Conservation (phyloP, 2,797 vertebrate genomes). For the Neosilurus mollespiculum region DNA sequence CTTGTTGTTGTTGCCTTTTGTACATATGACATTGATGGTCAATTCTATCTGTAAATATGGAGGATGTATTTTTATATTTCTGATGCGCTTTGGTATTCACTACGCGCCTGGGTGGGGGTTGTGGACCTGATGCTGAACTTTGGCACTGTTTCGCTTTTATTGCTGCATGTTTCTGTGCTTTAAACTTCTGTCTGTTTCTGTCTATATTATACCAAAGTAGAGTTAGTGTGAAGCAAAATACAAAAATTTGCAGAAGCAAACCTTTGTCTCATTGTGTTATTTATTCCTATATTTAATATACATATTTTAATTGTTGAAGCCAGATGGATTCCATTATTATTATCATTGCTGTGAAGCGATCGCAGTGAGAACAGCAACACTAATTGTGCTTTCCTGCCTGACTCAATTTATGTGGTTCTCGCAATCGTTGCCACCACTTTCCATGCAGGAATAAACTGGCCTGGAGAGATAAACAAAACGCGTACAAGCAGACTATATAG, state of each 20-base stretch:
- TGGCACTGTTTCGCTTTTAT: constrained; percentile 49
- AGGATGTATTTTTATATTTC: constrained; percentile 63
- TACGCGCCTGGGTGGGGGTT: constrained; percentile 40
- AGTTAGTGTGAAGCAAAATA: constrained; percentile 62
- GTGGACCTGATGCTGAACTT: constrained; percentile 42
- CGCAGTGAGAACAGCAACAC: too few species aligned
- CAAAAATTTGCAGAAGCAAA: constrained; percentile 62
- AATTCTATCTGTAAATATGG: constrained; percentile 59
- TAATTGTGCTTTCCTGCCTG: too few species aligned
- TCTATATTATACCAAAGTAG: constrained; percentile 55
- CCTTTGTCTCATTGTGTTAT: constrained; percentile 37
- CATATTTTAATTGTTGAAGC: background rate
- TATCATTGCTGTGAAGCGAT: too few species aligned
- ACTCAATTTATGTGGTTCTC: too few species aligned
- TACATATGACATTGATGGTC: constrained; percentile 56
- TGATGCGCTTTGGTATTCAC: constrained; percentile 56
- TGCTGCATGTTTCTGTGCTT: constrained; percentile 51
- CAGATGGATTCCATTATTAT: background rate
- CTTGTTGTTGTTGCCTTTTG: constrained; percentile 52
- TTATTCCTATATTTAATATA: background rate
- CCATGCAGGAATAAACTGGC: too few species aligned
- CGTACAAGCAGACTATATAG: too few species aligned
- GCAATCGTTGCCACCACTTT: too few species aligned
- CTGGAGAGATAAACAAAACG: too few species aligned
- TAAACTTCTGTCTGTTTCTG: constrained; percentile 46